Evolutionary conservation across 2,113 vertebrate genomes (phyloP), one percentile per base, ranked within the genome.

Genomic region (Scomber colias): DNA sequence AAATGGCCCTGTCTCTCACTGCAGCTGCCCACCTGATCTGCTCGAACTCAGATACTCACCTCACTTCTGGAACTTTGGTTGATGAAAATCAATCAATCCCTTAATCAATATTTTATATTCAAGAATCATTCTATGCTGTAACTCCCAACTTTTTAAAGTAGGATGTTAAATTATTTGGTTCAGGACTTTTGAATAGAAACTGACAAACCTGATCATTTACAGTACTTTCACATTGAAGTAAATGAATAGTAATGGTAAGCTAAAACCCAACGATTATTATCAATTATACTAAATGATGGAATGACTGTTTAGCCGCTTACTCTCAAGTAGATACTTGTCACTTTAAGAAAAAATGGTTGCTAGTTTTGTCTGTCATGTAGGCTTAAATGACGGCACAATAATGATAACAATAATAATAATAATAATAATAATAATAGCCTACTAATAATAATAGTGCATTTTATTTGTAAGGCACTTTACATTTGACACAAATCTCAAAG

Each of bases 1-100:
- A 63, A 71, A 79, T 0, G 5, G 5, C 61, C 31, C 67, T 48
- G 69, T 72, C 72, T 69, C 67, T 64, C 81, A 11, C n/a, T 30
- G 2, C 77, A 60, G 75, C 78, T 56, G 78, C 78, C 27, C 68
- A 80, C 68, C 75, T 77, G 51, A 77, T 73, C 67, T 60, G 67
- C 50, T 49, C 3, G 0, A 53, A 12, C 27, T 16, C 16, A 84
- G 17, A 69, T 13, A n/a, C 60, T 75, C 57, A 19, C 50, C 57
- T 75, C 61, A 67, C 31, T 17, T 66, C 4, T 45, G 21, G 70
- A 63, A 19, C 15, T 53, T 14, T 21, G 51, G 60, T 51, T 24
- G 4, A 24, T 65, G 16, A 40, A 14, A 80, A 54, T 35, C 19
- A 53, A 31, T 45, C 11, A 45, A 35, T 27, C n/a, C 54, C 14